Evolutionary conservation across 30 jellyfish, hydroid and myxozoan genomes (phyloP), one percentile per base, ranked within the genome.

Genomic region (Cassiopea xamachana): DNA sequence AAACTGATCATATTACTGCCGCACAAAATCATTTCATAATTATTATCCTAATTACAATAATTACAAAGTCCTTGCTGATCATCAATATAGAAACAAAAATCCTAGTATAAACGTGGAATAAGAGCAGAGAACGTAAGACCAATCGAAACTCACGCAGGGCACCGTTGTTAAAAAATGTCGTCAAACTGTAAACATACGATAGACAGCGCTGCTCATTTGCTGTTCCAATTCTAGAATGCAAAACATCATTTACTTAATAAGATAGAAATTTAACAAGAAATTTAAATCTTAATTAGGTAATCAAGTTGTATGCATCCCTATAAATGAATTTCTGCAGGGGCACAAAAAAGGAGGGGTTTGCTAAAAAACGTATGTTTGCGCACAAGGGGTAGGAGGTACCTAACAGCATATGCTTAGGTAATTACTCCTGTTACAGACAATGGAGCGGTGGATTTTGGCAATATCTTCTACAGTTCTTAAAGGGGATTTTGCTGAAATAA

Each of bases 141-240:
- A 71, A 19, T 2, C 0, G 7, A 49, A 7, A 93, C 98, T 86
- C 92, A 94, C 98, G 98, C 75, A 94, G 81, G 81, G 98, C 98
- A 18, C 98, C 98, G 87, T 94, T 97, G 79, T 95, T 96, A 89
- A 95, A 95, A 43, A 49, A 81, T 27, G 95, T 82, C 1, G 98
- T 91, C 84, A 95, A 74, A 86, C 99, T 95, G 93, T 91, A 95
- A 17, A 85, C 98, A 79, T 82, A 74, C 0, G 98, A 87, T 43
- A 95, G 73, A 75, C 99, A 95, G 2, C 93, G 72, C 58, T 94
- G 81, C 75, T 88, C 99, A 43, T 58, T 73, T 44, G 91, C 70
- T 49, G 98, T 91, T 3, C 99, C 99, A 69, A 95, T 61, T 58
- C 99, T 95, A 55, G 19, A 83, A 86, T 14, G 45, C 73, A 50